phyloP scores from a whole-genome alignment of 2,113 vertebrate species.

The Parus major region DNA sequence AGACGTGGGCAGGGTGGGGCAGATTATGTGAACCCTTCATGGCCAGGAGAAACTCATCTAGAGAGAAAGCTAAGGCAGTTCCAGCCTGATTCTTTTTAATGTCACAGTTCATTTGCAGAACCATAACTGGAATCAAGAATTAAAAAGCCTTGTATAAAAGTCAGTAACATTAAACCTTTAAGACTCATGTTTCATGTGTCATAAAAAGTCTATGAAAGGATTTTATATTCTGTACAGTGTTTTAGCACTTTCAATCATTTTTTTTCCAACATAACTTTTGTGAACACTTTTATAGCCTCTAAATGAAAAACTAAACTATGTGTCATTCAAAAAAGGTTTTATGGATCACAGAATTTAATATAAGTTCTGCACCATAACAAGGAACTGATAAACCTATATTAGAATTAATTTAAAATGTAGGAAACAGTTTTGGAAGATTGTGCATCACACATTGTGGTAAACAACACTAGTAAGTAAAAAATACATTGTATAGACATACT shows the following conservation, averaged over 20 bases:
- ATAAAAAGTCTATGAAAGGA: conserved; percentile 87
- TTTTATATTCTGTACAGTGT: conserved; percentile 87
- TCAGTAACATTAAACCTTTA: conserved; percentile 88
- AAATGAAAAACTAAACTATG: conserved; percentile 89
- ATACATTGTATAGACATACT: not conserved
- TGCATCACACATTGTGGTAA: conserved; percentile 65
- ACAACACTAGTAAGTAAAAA: conserved; percentile 47
- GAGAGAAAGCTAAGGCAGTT: conserved; percentile 74
- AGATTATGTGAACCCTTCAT: conserved; percentile 64
- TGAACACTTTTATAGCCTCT: conserved; percentile 87
- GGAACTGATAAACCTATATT: conserved; percentile 83
- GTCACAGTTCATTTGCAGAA: conserved; percentile 88
- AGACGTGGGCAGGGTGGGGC: conserved; percentile 61
- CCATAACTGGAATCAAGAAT: conserved; percentile 87
- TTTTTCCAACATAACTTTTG: conserved; percentile 85
- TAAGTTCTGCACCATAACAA: conserved; percentile 84
- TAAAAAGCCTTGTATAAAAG: conserved; percentile 87
- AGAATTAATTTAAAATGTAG: conserved; percentile 82
- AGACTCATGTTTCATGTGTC: conserved; percentile 87
- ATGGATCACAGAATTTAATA: conserved; percentile 87
- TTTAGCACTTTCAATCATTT: conserved; percentile 87
- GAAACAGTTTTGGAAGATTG: conserved; percentile 75
- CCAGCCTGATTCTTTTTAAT: conserved; percentile 84
- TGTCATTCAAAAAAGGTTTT: conserved; percentile 85
- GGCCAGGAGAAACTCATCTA: conserved; percentile 74